Conservation (phyloP, 2,113 vertebrate species). For the Rhea americana region DNA sequence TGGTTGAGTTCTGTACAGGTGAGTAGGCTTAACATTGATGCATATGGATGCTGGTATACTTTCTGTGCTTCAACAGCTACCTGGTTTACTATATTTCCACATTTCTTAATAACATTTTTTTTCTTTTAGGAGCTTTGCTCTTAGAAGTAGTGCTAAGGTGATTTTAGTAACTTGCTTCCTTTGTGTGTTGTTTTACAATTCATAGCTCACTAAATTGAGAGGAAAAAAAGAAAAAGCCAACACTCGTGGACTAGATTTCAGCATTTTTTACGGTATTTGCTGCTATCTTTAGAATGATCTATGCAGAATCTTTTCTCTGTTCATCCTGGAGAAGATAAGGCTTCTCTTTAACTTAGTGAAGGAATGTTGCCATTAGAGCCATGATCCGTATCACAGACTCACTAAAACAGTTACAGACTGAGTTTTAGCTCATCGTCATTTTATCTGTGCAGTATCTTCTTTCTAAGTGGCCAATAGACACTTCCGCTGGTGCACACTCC, state of each 20-base stretch:
- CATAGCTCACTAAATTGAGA: neutral
- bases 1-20: neutral
- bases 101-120: neutral
- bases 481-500: fast-evolving
- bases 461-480: neutral
- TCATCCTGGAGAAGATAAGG: too few relatives aligned
- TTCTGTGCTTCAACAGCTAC: neutral
- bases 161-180: neutral
- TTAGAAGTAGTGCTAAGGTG: neutral
- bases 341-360: neutral
- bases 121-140: neutral
- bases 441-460: neutral
- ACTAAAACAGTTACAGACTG: neutral
- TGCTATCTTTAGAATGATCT: neutral
- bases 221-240: neutral
- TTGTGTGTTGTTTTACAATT: neutral
- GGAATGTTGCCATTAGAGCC: neutral
- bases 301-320: neutral
- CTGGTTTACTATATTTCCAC: neutral
- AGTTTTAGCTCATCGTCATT: neutral
- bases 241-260: neutral
- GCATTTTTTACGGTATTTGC: neutral
- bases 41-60: fast-evolving
- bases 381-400: fast-evolving
- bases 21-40: neutral